These are phyloP conservation scores for Hypsibius dujardini DNA, from an alignment of 1,140 invertebrate species.

Conservation along the genomic window DNA sequence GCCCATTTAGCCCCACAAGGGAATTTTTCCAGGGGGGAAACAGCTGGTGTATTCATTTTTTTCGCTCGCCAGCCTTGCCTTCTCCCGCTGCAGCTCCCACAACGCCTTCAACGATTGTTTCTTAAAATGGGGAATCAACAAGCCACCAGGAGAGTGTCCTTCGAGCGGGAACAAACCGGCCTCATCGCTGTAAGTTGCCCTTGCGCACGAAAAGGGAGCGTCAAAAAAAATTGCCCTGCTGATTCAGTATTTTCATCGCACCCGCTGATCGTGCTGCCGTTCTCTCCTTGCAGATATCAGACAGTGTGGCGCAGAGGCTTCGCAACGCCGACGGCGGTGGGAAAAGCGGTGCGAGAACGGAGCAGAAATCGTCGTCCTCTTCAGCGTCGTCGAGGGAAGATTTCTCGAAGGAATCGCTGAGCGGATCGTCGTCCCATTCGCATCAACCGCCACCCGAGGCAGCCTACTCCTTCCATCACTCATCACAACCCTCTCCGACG, in stretches of 20 bases:
- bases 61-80: too few relatives aligned
- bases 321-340: neutral
- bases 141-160: neutral
- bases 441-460: neutral
- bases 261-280: too few relatives aligned
- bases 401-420: too few relatives aligned
- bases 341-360: neutral
- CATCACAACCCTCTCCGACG: neutral
- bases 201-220: neutral
- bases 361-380: neutral
- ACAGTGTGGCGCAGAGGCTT: slow-evolving; percentile 6
- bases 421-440: neutral
- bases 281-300: neutral
- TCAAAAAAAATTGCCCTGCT: too few relatives aligned
- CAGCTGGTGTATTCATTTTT: too few relatives aligned
- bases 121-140: slow-evolving; percentile 12
- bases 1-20: too few relatives aligned
- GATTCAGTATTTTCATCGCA: too few relatives aligned
- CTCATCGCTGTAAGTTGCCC: neutral
- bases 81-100: too few relatives aligned
- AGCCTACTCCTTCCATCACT: slow-evolving; percentile 5
- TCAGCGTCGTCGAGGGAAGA: too few relatives aligned
- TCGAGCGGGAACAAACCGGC: slow-evolving; percentile 12
- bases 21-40: too few relatives aligned
- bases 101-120: neutral